Evolutionary conservation across 2,888 invertebrate genomes (phyloP), one percentile per base, ranked within the genome.

Genomic region (Theretra japonica): DNA sequence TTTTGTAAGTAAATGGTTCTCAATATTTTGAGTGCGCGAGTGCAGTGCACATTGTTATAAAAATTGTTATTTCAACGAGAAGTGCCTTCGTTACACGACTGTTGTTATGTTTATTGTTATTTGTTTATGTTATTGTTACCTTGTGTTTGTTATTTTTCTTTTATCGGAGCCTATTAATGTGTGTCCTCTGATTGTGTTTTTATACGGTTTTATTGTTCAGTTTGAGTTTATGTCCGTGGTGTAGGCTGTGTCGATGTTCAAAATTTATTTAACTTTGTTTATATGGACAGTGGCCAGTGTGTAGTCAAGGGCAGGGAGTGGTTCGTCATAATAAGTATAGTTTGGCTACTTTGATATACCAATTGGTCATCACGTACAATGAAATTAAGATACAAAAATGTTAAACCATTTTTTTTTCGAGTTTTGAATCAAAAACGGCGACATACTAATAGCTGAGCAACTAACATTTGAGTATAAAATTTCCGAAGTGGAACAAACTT

Each of bases 1-100:
- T 75, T 76, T 68, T 53, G 70, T 72, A 59, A 69, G 75, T 76
- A 81, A 82, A 81, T 77, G 80, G 79, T 80, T 65, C 65, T 65
- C 65, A 65, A 65, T 65, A 65, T 69, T 56, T 53, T 23, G 53
- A 70, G 70, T 70, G 60, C 57, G 53, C 28, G 53, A 70, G 70
- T 70, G 60, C 57, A 60, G 65, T 60, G 33, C 50, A 48, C 65
- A 65, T 65, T 65, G 65, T 65, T 65, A 65, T 65, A 53, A 60
- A 72, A 69, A 23, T 69, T 69, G 48, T 30, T 30, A 48, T 65
- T 65, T 48, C 23, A 65, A 59, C 28, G 58, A 25, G 33, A 59
- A 71, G 59, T 72, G 72, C 58, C 21, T 50, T 72, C 41, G 33
- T 71, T 53, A 53, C 53, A 53, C 53, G 53, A n/a, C 53, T 53